Evolutionary conservation across 53 echinoderm and acorn worm species (phyloP).

Genomic region (Arbacia lixula): DNA sequence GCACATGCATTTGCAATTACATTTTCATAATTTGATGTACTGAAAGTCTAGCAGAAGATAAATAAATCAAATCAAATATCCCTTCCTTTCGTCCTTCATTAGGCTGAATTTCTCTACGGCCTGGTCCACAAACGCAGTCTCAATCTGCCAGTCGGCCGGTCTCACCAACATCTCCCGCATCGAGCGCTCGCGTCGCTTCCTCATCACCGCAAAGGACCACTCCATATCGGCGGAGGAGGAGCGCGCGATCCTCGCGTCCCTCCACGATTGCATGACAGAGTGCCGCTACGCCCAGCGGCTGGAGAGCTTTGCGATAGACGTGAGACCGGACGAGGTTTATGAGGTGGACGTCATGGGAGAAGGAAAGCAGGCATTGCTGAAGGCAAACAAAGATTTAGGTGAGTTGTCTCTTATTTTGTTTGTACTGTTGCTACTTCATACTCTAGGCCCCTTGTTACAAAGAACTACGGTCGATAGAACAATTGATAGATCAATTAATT

Average conservation of each 20-base stretch:
- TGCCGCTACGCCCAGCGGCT: constrained; percentile 82
- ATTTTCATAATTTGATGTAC: too few relatives aligned
- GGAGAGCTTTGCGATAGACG: constrained; percentile 78
- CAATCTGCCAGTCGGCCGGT: constrained; percentile 95
- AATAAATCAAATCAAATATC: not conserved
- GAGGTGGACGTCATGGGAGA: constrained; percentile 84
- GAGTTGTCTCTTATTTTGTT: too few relatives aligned
- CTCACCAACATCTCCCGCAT: constrained; percentile 76
- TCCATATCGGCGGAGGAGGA: constrained; percentile 57
- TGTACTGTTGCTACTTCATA: too few relatives aligned
- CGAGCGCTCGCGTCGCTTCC: constrained; percentile 80
- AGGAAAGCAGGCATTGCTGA: constrained; percentile 78
- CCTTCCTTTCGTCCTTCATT: not conserved
- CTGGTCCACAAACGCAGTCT: constrained; percentile 98
- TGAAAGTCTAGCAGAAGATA: too few relatives aligned
- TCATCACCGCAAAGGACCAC: constrained; percentile 44
- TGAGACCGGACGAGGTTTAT: constrained; percentile 82
- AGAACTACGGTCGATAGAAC: too few relatives aligned
- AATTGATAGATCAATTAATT: too few relatives aligned
- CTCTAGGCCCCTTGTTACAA: too few relatives aligned
- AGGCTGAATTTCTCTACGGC: constrained; percentile 97
- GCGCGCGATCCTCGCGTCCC: constrained; percentile 55
- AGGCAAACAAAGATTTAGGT: constrained; percentile 96
- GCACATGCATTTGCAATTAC: too few relatives aligned
- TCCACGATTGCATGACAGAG: constrained; percentile 97